phyloP scores from a whole-genome alignment of 2,113 vertebrate genomes.

The Cinclus cinclus region DNA sequence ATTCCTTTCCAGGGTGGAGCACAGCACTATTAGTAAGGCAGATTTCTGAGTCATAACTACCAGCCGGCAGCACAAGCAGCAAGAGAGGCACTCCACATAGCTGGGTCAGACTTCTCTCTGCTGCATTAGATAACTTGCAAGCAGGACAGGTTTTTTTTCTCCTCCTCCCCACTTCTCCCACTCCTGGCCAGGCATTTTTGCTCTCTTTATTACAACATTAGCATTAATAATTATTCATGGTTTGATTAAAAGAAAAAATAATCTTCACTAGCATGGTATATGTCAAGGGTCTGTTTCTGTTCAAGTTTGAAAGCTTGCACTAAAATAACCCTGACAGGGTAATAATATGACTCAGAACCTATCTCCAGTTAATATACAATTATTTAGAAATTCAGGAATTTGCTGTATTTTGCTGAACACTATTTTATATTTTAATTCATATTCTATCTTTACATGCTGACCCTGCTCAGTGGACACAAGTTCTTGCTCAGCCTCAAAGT shows the following conservation, averaged over 20 bases:
- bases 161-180: neutral
- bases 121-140: neutral
- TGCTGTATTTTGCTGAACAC: neutral
- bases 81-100: neutral
- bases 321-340: neutral
- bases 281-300: neutral
- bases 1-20: constrained; percentile 48
- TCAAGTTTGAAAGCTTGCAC: neutral
- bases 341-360: neutral
- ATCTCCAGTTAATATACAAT: neutral
- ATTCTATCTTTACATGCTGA: neutral
- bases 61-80: neutral
- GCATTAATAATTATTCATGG: neutral
- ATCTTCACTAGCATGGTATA: neutral
- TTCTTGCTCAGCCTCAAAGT: neutral
- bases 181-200: neutral
- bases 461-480: neutral
- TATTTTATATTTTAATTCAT: neutral
- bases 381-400: neutral
- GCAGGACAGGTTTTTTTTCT: neutral
- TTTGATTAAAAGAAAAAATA: neutral
- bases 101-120: neutral
- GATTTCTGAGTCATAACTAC: constrained; percentile 22
- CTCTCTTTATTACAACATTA: neutral
- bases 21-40: neutral